Evolutionary conservation across 2,888 invertebrate species (phyloP).

Genomic region (Caenorhabditis sp.): DNA sequence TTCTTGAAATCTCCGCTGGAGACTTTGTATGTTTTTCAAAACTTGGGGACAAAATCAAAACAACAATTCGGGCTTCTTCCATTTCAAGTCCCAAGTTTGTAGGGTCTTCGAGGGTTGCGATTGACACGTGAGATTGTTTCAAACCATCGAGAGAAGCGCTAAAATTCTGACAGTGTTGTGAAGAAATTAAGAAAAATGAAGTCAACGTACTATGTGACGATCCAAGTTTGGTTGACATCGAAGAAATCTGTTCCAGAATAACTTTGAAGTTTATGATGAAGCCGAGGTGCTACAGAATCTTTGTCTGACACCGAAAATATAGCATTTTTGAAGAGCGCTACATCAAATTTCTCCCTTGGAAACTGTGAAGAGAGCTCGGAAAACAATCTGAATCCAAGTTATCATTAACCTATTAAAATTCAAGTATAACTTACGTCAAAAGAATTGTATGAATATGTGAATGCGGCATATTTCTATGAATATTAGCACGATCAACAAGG

Average conservation of each 20-base stretch:
- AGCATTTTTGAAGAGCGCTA: conserved; percentile 39
- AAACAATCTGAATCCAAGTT: conserved; percentile 24
- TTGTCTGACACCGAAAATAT: conserved; percentile 39
- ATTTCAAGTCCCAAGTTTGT: conserved; percentile 61
- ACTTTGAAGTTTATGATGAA: conserved; percentile 46
- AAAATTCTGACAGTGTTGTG: too few relatives aligned
- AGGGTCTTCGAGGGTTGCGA: conserved; percentile 55
- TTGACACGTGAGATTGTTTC: conserved; percentile 46
- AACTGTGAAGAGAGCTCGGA: conserved; percentile 24
- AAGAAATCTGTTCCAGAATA: conserved; percentile 44
- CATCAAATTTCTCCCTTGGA: conserved; percentile 40
- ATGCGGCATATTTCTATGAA: conserved; percentile 47
- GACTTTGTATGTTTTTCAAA: conserved; percentile 73
- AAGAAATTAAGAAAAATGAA: too few relatives aligned
- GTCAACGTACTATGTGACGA: conserved; percentile 44
- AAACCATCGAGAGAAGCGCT: conserved; percentile 55
- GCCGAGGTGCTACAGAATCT: conserved; percentile 28
- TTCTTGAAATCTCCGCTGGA: conserved; percentile 73
- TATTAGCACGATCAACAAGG: conserved; percentile 44
- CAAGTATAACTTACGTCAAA: conserved; percentile 27
- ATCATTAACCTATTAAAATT: neutral
- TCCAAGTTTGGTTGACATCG: conserved; percentile 55
- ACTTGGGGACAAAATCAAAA: conserved; percentile 54
- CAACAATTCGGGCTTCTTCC: conserved; percentile 53
- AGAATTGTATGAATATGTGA: conserved; percentile 48